These are phyloP conservation scores for Stichodactyla mertensii DNA, from an alignment of 64 coral and sea anemone genomes.

Conservation along the genomic window DNA sequence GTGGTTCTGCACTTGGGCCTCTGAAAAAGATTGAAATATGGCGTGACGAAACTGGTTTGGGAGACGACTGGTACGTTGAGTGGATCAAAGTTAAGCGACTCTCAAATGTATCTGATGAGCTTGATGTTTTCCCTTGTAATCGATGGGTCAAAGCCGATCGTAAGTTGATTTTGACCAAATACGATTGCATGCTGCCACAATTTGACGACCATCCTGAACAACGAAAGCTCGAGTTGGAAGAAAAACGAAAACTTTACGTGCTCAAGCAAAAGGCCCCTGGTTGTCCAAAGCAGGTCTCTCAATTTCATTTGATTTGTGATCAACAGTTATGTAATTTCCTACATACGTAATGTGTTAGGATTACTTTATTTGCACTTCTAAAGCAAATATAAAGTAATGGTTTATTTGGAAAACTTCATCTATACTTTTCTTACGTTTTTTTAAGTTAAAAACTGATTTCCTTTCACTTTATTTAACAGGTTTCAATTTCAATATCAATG, in stretches of 20 bases:
- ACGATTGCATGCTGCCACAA: constrained; percentile 87
- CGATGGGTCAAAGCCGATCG: constrained; percentile 89
- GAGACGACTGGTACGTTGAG: constrained; percentile 91
- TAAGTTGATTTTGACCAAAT: constrained; percentile 66
- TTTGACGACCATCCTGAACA: constrained; percentile 77
- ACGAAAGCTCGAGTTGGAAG: constrained; percentile 68
- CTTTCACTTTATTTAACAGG: too few species aligned
- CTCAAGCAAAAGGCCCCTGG: constrained; percentile 81
- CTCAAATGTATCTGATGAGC: constrained; percentile 19
- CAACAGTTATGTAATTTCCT: neutral
- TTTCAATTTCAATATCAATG: too few species aligned
- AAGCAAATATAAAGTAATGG: neutral
- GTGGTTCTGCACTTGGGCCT: constrained; percentile 61
- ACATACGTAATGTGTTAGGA: neutral
- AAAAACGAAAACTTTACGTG: constrained; percentile 71
- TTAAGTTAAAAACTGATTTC: too few species aligned
- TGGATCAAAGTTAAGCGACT: constrained; percentile 85
- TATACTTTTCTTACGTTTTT: too few species aligned
- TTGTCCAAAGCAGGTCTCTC: constrained; percentile 87
- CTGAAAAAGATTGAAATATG: constrained; percentile 86
- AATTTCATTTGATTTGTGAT: neutral
- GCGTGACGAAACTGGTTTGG: constrained; percentile 82
- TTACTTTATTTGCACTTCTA: neutral
- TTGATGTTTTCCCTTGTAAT: constrained; percentile 79
- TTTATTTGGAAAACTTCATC: constrained; percentile 18